phyloP scores from a whole-genome alignment of 2,888 invertebrate species.

The Luperina nickerlii region DNA sequence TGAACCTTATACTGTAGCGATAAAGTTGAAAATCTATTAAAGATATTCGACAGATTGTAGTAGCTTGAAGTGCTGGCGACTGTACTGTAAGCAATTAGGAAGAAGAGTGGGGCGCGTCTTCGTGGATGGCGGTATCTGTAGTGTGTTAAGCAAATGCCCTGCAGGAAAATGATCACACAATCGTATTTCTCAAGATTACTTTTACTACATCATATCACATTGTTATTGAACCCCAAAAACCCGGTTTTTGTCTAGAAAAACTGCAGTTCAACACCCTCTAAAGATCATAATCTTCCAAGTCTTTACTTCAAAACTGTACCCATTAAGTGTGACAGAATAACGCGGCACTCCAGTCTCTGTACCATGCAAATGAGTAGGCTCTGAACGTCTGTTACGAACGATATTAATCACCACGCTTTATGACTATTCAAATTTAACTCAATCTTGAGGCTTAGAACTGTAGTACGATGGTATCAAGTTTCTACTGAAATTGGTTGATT shows the following conservation, averaged over 20 bases:
- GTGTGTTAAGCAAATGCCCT: background rate
- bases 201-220: background rate
- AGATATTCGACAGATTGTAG: too few species aligned
- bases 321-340: constrained; percentile 16
- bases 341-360: constrained; percentile 20
- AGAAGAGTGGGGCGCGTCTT: too few species aligned
- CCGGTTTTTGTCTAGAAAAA: background rate
- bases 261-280: too few species aligned
- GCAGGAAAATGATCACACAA: constrained; percentile 41
- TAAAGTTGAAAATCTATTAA: too few species aligned
- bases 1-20: too few species aligned
- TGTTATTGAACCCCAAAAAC: background rate
- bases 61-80: too few species aligned
- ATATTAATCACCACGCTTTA: constrained; percentile 59
- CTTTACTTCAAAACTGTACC: background rate
- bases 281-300: background rate
- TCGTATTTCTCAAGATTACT: background rate
- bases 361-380: constrained; percentile 58
- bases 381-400: constrained; percentile 51
- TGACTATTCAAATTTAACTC: constrained; percentile 62
- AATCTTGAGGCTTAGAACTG: constrained; percentile 48
- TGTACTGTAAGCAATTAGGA: too few species aligned
- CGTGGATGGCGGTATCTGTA: background rate
- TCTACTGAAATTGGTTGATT: constrained; percentile 42
- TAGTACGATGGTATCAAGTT: constrained; percentile 33